Conservation (phyloP, 2,797 vertebrate species). For the Hippopotamyrus pictus region DNA sequence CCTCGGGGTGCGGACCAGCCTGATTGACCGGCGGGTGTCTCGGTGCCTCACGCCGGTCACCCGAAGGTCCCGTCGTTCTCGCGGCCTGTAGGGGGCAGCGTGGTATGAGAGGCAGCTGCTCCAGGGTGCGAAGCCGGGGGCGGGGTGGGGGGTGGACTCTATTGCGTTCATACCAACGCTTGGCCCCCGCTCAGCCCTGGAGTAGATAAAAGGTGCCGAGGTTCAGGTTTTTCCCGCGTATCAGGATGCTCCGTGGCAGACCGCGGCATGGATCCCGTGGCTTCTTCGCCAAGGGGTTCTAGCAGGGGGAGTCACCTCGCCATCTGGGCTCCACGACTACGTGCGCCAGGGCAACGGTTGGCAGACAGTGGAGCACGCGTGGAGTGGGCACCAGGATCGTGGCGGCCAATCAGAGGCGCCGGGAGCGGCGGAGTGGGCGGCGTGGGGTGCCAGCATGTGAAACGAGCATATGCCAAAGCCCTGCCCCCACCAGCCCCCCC, state of each 20-base stretch:
- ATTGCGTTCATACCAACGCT: not conserved
- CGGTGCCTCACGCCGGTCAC: not conserved
- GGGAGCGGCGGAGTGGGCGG: conserved; percentile 15
- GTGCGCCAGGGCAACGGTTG: conserved; percentile 47
- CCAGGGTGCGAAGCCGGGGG: not conserved
- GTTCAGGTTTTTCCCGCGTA: not conserved
- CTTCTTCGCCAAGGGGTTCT: not conserved
- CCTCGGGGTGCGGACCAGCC: not conserved
- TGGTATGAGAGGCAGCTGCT: not conserved
- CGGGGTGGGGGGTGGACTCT: too few species aligned
- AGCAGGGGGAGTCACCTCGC: conserved; percentile 49
- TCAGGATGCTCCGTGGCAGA: not conserved
- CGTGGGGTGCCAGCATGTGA: conserved; percentile 6
- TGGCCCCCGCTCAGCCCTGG: too few species aligned
- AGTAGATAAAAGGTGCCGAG: not conserved
- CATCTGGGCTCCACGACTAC: conserved; percentile 41
- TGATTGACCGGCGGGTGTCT: not conserved
- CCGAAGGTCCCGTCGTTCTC: not conserved
- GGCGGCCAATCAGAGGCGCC: conserved; percentile 8
- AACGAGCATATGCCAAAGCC: conserved; percentile 6
- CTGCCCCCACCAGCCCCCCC: not conserved
- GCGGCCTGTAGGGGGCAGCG: not conserved
- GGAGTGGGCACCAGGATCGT: not conserved
- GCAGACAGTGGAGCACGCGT: conserved; percentile 53
- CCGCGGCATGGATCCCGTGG: not conserved